Evolutionary conservation across 2,888 invertebrate genomes (phyloP).

Genomic region (Dioctria rufipes): DNA sequence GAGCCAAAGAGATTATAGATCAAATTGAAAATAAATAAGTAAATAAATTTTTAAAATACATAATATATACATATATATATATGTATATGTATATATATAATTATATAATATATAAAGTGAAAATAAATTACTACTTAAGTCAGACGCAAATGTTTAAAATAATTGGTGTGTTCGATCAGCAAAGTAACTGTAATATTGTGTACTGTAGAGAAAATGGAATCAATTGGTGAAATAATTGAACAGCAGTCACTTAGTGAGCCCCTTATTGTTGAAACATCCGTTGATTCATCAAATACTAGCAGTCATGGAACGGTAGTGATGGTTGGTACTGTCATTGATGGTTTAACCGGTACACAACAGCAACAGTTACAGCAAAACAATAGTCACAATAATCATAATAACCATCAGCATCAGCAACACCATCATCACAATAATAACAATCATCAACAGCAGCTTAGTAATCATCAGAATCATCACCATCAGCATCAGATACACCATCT

Average conservation of each 20-base stretch:
- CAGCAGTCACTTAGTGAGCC: conserved; percentile 74
- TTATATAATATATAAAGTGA: background rate
- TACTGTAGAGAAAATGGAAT: conserved; percentile 71
- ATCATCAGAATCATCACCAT: conserved; percentile 53
- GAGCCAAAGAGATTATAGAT: background rate
- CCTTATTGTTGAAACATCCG: conserved; percentile 70
- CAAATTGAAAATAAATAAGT: background rate
- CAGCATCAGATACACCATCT: conserved; percentile 60
- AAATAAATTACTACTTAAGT: background rate
- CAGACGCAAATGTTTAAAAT: conserved; percentile 31
- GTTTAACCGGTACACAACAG: conserved; percentile 64
- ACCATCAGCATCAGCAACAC: conserved; percentile 58
- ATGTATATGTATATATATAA: background rate
- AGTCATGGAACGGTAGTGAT: conserved; percentile 69
- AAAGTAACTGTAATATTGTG: conserved; percentile 1
- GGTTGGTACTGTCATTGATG: conserved; percentile 67
- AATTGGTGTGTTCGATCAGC: background rate
- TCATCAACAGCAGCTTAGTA: conserved; percentile 50
- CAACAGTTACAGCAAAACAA: conserved; percentile 53
- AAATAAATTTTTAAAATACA: no score
- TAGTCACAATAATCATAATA: conserved; percentile 59
- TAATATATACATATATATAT: background rate
- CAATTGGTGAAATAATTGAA: conserved; percentile 76
- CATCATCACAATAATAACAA: conserved; percentile 51
- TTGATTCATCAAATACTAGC: conserved; percentile 71